Evolutionary conservation across 2,797 vertebrate genomes (phyloP).

Genomic region (Falco berigora): DNA sequence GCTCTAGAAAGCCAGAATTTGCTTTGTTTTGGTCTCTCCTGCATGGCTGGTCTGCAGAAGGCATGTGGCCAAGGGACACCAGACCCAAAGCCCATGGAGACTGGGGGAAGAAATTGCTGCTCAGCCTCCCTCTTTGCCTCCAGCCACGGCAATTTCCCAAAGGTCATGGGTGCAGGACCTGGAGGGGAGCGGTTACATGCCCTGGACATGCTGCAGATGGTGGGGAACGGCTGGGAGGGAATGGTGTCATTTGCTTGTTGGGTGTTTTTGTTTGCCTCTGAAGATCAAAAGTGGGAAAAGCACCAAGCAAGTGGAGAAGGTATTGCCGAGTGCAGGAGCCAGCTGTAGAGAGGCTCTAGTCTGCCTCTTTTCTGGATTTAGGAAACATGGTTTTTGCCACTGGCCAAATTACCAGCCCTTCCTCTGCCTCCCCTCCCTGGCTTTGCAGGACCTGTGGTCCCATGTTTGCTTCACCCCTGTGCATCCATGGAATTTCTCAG

Average conservation of each 20-base stretch:
- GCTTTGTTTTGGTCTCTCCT: background rate
- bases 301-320: background rate
- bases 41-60: background rate
- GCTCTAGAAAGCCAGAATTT: background rate
- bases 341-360: background rate
- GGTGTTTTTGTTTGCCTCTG: background rate
- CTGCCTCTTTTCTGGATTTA: background rate
- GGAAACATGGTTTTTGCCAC: background rate
- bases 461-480: too few relatives aligned
- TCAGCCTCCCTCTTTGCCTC: background rate
- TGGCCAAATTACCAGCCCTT: background rate
- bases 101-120: background rate
- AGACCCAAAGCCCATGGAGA: fast-evolving
- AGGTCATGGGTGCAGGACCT: background rate
- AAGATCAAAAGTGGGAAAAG: conserved; percentile 39
- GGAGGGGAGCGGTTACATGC: background rate
- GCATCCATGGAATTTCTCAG: background rate
- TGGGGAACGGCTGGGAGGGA: background rate
- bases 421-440: background rate
- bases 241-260: background rate
- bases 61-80: fast-evolving
- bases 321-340: background rate
- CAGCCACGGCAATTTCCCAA: fast-evolving
- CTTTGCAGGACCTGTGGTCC: background rate
- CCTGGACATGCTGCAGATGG: fast-evolving